Evolutionary conservation across 2,888 invertebrate species (phyloP).

Genomic region (Calliscelio sp.): DNA sequence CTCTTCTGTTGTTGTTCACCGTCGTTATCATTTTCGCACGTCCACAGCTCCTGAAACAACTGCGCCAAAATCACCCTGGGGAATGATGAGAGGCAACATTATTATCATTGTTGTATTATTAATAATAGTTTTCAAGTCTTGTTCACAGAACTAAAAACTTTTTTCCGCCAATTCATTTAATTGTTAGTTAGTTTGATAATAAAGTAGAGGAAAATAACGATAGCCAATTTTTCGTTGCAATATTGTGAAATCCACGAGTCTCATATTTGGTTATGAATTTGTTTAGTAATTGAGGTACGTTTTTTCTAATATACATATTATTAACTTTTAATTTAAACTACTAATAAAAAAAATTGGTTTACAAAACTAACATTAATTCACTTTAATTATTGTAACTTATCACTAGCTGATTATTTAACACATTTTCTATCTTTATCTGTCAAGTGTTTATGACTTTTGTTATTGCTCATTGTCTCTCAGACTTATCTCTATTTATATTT

Average conservation of each 20-base stretch:
- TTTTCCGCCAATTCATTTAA: slow-evolving; percentile 29
- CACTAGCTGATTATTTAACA: slow-evolving; percentile 32
- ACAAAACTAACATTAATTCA: slow-evolving; percentile 13
- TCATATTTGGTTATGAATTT: not conserved
- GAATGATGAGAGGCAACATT: too few species aligned
- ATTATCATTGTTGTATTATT: too few species aligned
- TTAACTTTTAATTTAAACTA: too few species aligned
- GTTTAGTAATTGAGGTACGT: not conserved
- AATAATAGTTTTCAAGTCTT: too few species aligned
- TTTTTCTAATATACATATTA: not conserved
- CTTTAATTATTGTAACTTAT: slow-evolving; percentile 42
- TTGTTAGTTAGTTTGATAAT: slow-evolving; percentile 41
- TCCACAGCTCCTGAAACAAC: too few species aligned
- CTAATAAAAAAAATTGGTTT: not conserved
- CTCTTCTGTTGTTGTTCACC: too few species aligned
- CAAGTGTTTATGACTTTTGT: slow-evolving; percentile 13
- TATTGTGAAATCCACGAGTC: slow-evolving; percentile 23
- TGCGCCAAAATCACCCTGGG: too few species aligned
- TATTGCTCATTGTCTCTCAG: too few species aligned
- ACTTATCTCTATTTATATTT: too few species aligned
- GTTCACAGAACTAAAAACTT: too few species aligned
- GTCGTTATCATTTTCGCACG: too few species aligned
- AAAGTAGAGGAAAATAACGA: slow-evolving; percentile 1
- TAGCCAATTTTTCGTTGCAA: slow-evolving; percentile 15
- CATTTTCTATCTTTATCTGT: slow-evolving; percentile 39